These are phyloP conservation scores for Agriotes lineatus DNA, from an alignment of 2,888 invertebrate species.

Conservation along the genomic window DNA sequence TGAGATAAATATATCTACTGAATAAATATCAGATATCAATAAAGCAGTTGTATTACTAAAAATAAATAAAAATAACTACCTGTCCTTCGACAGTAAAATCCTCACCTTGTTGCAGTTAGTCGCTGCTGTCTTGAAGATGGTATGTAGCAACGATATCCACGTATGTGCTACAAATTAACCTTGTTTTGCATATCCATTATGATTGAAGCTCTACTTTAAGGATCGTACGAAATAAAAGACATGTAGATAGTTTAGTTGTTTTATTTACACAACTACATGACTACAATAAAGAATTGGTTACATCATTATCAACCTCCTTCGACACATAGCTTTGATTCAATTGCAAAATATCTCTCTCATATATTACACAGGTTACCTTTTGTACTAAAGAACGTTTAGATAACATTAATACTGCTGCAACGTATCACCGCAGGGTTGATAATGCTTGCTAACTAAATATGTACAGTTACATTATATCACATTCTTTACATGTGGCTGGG, in stretches of 20 bases:
- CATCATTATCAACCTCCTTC: conserved; percentile 31
- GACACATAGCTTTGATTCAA: not conserved
- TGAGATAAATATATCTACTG: too few relatives aligned
- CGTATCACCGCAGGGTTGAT: conserved; percentile 20
- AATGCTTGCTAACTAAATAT: conserved; percentile 24
- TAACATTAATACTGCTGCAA: conserved; percentile 13
- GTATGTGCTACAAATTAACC: not conserved
- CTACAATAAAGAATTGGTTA: conserved; percentile 36
- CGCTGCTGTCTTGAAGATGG: too few relatives aligned
- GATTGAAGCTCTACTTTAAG: not conserved
- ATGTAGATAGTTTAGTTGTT: conserved; percentile 2
- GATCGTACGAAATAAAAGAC: not conserved
- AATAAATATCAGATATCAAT: too few relatives aligned
- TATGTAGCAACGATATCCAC: too few relatives aligned
- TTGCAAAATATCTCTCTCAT: conserved; percentile 23
- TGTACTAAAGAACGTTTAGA: conserved; percentile 6
- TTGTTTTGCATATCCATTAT: not conserved
- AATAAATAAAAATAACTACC: too few relatives aligned
- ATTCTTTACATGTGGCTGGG: conserved; percentile 36
- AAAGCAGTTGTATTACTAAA: too few relatives aligned
- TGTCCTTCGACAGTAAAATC: too few relatives aligned
- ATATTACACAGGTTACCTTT: conserved; percentile 7
- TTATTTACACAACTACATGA: conserved; percentile 38
- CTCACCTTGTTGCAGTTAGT: too few relatives aligned
- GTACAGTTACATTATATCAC: conserved; percentile 35